Evolutionary conservation across 2,797 vertebrate genomes (phyloP).

Genomic region (Botia almorhae): DNA sequence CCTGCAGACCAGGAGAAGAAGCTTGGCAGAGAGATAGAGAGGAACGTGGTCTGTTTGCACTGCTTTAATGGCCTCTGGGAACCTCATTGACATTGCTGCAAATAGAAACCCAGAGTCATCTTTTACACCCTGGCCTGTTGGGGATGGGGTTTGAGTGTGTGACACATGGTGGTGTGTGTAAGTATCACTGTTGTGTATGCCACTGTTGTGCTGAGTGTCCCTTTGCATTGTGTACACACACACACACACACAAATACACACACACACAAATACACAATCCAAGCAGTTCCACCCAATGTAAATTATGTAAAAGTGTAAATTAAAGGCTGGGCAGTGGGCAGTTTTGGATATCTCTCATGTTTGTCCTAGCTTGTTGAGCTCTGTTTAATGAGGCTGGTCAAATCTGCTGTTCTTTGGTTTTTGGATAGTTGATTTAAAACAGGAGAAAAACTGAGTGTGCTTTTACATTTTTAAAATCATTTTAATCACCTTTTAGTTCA

Average conservation of each 20-base stretch:
- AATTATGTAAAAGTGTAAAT: no score
- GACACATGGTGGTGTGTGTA: background rate
- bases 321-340: no score
- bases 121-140: constrained; percentile 3
- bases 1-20: background rate
- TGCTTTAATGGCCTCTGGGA: constrained; percentile 3
- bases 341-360: no score
- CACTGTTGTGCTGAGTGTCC: no score
- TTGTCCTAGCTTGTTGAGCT: no score
- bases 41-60: background rate
- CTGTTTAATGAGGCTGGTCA: no score
- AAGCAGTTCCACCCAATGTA: no score
- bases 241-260: background rate
- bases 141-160: constrained; percentile 10
- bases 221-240: background rate
- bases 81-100: constrained; percentile 27
- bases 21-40: background rate
- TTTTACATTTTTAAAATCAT: no score
- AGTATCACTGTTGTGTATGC: background rate
- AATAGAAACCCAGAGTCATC: constrained; percentile 42
- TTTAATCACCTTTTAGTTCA: no score
- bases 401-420: no score
- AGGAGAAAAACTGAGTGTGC: no score
- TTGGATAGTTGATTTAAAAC: no score
- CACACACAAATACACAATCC: background rate